Conservation (phyloP, 2,113 vertebrate genomes). For the Ammodramus savannarum region DNA sequence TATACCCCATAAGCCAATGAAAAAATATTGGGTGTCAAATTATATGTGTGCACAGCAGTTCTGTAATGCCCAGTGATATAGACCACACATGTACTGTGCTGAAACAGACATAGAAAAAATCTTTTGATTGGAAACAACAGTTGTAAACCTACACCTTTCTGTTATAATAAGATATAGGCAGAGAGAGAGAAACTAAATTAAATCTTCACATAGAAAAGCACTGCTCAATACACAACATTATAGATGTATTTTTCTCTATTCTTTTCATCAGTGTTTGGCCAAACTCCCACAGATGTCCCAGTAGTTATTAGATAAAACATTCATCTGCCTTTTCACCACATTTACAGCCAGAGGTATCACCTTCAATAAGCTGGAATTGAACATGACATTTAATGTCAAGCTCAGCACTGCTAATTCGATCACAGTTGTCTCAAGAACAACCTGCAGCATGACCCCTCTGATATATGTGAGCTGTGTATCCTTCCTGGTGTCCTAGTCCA, state of each 20-base stretch:
- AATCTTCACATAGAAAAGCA: not conserved
- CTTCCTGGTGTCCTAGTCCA: not conserved
- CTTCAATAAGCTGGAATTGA: slow-evolving; percentile 44
- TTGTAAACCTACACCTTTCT: not conserved
- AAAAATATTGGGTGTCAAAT: not conserved
- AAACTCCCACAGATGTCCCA: slow-evolving; percentile 17
- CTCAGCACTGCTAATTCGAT: slow-evolving; percentile 49
- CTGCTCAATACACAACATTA: not conserved
- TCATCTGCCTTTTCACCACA: slow-evolving; percentile 46
- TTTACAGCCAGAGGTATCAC: slow-evolving; percentile 23
- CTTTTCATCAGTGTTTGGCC: slow-evolving; percentile 8
- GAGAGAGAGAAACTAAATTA: not conserved
- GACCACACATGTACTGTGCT: not conserved
- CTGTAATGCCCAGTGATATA: not conserved
- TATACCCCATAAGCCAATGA: not conserved
- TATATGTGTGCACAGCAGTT: not conserved
- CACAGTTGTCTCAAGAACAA: not conserved
- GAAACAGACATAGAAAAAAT: not conserved
- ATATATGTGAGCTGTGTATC: not conserved
- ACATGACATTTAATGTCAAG: slow-evolving; percentile 46
- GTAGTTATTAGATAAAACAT: slow-evolving; percentile 63
- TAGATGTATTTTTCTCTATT: not conserved
- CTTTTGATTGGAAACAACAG: not conserved
- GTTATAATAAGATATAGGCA: not conserved
- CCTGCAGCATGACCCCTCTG: not conserved